A percentile compares a stretch with the other conserved stretches of the same genome.
Conservation (phyloP, 1,140 invertebrate species). For the Chymomyza costata region DNA sequence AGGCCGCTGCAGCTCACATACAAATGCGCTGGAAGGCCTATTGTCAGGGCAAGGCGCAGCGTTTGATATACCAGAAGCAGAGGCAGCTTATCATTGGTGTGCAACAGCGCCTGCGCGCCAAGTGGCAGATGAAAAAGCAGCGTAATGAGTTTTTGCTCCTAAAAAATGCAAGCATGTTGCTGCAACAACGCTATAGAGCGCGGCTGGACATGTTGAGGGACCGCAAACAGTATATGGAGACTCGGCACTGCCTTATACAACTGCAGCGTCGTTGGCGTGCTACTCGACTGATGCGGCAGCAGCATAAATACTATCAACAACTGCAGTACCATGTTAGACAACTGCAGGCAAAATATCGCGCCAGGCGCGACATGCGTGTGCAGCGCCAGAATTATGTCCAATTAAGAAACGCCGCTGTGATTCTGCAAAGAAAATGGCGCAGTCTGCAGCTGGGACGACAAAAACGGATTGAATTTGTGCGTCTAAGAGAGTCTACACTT, state of each 20-base stretch:
- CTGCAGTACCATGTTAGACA: slow-evolving; percentile 3
- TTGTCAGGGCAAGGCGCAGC: slow-evolving; percentile 13
- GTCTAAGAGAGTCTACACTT: slow-evolving; percentile 46
- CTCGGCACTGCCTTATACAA: slow-evolving; percentile 17
- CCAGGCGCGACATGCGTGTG: slow-evolving; percentile 24
- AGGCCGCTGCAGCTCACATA: slow-evolving; percentile 52
- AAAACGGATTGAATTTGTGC: slow-evolving; percentile 30
- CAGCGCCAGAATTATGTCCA: slow-evolving; percentile 26
- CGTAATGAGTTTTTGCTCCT: slow-evolving; percentile 37
- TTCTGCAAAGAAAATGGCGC: slow-evolving; percentile 48
- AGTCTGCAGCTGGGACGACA: slow-evolving; percentile 36
- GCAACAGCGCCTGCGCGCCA: slow-evolving; percentile 57
- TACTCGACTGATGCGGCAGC: slow-evolving; percentile 13
- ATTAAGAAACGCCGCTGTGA: slow-evolving; percentile 33
- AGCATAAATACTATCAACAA: slow-evolving; percentile 10
- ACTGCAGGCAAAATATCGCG: slow-evolving; percentile 32
- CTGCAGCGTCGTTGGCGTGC: slow-evolving; percentile 48
- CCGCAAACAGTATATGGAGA: slow-evolving; percentile 41
- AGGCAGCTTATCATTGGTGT: slow-evolving; percentile 31
- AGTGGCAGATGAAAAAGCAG: slow-evolving; percentile 34
- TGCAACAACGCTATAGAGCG: slow-evolving; percentile 67
- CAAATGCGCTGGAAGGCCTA: slow-evolving; percentile 46
- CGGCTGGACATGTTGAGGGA: slow-evolving; percentile 27
- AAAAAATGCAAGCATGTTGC: slow-evolving; percentile 51
- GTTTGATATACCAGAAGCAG: slow-evolving; percentile 23